phyloP scores from a whole-genome alignment of 2,113 vertebrate genomes.

The Stegastes partitus region DNA sequence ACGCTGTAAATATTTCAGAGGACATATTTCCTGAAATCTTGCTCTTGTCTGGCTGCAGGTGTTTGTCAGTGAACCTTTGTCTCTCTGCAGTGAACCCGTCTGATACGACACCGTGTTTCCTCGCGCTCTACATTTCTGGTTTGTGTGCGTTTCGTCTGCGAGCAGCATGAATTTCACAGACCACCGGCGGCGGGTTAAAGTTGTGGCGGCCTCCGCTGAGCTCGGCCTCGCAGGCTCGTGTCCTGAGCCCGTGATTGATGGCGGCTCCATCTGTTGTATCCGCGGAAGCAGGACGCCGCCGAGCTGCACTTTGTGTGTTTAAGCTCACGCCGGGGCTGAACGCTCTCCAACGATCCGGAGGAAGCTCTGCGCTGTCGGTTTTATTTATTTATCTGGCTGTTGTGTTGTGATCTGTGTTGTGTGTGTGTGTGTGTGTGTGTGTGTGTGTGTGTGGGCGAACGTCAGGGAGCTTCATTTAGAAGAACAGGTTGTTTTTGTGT shows the following conservation, averaged over 20 bases:
- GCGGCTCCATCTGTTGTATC: conserved; percentile 7
- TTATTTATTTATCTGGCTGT: too few species aligned
- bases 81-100: not conserved
- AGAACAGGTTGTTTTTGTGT: too few species aligned
- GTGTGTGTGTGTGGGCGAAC: too few species aligned
- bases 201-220: not conserved
- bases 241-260: conserved; percentile 35
- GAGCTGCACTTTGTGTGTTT: not conserved
- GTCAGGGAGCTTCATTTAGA: too few species aligned
- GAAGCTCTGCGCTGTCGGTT: too few species aligned
- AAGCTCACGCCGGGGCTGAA: not conserved
- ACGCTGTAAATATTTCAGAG: too few species aligned
- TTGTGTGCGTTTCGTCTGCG: not conserved
- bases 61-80: not conserved
- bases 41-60: not conserved
- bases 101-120: not conserved
- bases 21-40: too few species aligned
- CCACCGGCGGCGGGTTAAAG: not conserved
- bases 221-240: not conserved
- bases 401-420: too few species aligned
- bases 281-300: conserved; percentile 2
- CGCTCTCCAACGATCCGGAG: too few species aligned
- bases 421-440: too few species aligned
- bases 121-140: not conserved
- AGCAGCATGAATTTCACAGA: conserved; percentile 11